These are phyloP conservation scores for Netelia fuscicornis DNA, from an alignment of 2,888 invertebrate genomes.

Conservation along the genomic window DNA sequence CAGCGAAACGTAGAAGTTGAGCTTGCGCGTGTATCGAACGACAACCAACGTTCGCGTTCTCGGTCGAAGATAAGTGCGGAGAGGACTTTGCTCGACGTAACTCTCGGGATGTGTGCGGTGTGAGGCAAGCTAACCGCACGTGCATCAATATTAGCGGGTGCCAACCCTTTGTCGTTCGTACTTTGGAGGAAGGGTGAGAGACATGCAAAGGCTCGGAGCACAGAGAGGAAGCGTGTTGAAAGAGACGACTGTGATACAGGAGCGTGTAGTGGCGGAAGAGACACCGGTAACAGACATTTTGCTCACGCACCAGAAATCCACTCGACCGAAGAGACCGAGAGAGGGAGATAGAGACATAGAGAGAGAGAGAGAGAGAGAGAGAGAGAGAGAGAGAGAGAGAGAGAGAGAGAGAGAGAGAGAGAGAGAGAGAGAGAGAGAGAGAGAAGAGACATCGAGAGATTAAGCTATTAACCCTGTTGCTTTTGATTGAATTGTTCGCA, in stretches of 20 bases:
- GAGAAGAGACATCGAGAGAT: background rate
- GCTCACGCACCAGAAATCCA: conserved; percentile 41
- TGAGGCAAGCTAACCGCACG: conserved; percentile 63
- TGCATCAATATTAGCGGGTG: conserved; percentile 71
- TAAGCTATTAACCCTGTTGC: background rate
- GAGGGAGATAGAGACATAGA: background rate
- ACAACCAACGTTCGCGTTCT: conserved; percentile 30
- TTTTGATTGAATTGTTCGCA: conserved; percentile 18
- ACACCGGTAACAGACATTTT: conserved; percentile 23
- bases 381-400: background rate
- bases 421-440: conserved; percentile 5
- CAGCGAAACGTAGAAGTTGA: conserved; percentile 17
- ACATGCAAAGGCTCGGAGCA: conserved; percentile 36
- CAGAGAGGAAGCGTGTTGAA: conserved; percentile 23
- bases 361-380: background rate
- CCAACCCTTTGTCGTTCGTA: conserved; percentile 65
- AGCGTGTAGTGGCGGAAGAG: conserved; percentile 22
- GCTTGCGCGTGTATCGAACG: conserved; percentile 33
- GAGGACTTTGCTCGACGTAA: conserved; percentile 33
- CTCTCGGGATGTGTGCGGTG: conserved; percentile 48
- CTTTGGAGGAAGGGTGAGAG: conserved; percentile 58
- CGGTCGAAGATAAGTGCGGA: conserved; percentile 47
- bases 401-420: background rate
- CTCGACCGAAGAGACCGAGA: conserved; percentile 13
- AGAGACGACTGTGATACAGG: conserved; percentile 37